Evolutionary conservation across 2,113 vertebrate genomes (phyloP), one percentile per base, ranked within the genome.

Genomic region (Natator depressus): DNA sequence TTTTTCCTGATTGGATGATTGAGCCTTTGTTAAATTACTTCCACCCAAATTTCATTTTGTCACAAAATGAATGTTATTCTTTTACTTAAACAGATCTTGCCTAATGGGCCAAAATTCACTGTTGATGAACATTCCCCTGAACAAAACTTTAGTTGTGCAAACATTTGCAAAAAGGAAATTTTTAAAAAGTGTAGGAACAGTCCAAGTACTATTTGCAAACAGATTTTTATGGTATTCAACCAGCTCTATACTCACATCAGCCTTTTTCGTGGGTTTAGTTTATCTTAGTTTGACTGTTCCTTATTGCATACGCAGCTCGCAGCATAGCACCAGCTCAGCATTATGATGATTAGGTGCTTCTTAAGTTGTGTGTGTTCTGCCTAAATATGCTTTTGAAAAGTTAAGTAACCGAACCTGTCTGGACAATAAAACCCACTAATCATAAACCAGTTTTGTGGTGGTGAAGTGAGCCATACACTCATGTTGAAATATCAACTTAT

Each of bases 331-430:
- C 19, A 22, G 35, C 16, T 69, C 35, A 69, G n/a, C 7, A n/a
- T 69, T 69, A n/a, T 69, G 65, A n/a, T 20, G 31, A 27, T 69
- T 69, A 69, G 27, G n/a, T 72, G 65, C 8, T 38, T 72, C n/a
- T 72, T 72, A 72, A 72, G n/a, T 38, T 38, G n/a, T 95, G 82
- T 93, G 4, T 94, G 54, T 90, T 95, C n/a, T 54, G 50, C 51
- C 51, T 69, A 84, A 2, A 1, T 59, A 59, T 0, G 0, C 5
- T 59, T 59, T 59, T 29, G 27, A 59, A 31, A 59, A 29, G 25
- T 38, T 31, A 94, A 42, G 75, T 87, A 93, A 5, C 10, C 31
- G 82, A n/a, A 92, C 72, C 51, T 81, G 17, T 53, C 84, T 12
- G 57, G 42, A 88, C 35, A 6, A 50, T 89, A 50, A 75, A 19